These are phyloP conservation scores for Drosophila paramelanica DNA, from an alignment of 2,888 invertebrate species.

Conservation along the genomic window DNA sequence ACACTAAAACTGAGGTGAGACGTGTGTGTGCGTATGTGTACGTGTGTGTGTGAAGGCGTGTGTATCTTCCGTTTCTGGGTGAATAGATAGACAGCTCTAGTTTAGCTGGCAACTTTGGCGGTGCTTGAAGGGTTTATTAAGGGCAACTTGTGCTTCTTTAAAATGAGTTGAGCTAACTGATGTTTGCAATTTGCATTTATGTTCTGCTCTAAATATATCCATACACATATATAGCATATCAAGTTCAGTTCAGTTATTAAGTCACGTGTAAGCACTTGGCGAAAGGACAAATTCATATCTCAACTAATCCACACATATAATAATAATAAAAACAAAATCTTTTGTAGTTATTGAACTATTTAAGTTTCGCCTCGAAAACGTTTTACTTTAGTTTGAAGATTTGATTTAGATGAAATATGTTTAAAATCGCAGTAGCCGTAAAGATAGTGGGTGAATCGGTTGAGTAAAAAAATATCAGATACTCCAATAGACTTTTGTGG, in stretches of 20 bases:
- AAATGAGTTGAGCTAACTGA: constrained; percentile 8
- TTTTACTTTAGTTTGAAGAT: too few relatives aligned
- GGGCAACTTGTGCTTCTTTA: constrained; percentile 7
- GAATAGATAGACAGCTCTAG: constrained; percentile 31
- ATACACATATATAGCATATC: not conserved
- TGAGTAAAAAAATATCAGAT: too few relatives aligned
- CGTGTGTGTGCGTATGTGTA: constrained; percentile 6
- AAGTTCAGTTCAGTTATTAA: not conserved
- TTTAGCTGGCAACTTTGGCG: constrained; percentile 9
- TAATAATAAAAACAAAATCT: too few relatives aligned
- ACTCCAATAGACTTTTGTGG: too few relatives aligned
- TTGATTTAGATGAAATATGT: too few relatives aligned
- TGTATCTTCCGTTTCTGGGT: constrained; percentile 9
- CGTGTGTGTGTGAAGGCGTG: constrained; percentile 1
- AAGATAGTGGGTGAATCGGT: too few relatives aligned
- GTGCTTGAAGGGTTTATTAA: constrained; percentile 26
- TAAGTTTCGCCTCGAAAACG: too few relatives aligned
- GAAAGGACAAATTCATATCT: not conserved
- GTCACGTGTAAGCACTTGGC: constrained; percentile 2
- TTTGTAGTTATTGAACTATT: too few relatives aligned
- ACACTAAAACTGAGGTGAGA: constrained; percentile 49
- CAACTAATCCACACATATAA: too few relatives aligned
- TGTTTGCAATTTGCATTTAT: constrained; percentile 1
- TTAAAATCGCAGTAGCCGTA: too few relatives aligned
- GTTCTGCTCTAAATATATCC: not conserved